Conservation (phyloP, 2,888 invertebrate genomes). For the Acheta domesticus region DNA sequence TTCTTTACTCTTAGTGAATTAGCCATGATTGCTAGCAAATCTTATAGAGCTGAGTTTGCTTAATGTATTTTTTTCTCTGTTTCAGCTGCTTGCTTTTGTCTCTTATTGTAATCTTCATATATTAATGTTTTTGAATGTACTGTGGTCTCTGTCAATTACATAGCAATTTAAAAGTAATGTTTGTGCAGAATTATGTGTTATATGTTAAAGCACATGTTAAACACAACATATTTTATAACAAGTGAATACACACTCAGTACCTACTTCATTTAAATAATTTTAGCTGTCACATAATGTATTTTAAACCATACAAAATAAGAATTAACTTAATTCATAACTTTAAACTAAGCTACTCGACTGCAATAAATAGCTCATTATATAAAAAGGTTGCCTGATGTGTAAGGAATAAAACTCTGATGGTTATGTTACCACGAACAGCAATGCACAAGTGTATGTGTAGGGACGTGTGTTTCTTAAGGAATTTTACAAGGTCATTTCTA, state of each 20-base stretch:
- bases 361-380: no score
- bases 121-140: conserved; percentile 12
- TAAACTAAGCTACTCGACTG: no score
- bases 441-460: no score
- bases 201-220: not conserved
- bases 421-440: no score
- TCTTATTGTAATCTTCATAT: conserved; percentile 11
- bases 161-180: not conserved
- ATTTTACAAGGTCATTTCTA: no score
- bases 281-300: not conserved
- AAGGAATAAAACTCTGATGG: no score
- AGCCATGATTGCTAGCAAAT: not conserved
- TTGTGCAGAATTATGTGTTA: not conserved
- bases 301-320: no score
- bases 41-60: conserved; percentile 18
- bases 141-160: not conserved
- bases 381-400: no score
- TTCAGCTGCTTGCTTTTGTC: conserved; percentile 18
- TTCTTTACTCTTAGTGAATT: conserved; percentile 3
- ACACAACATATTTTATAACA: not conserved
- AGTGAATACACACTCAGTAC: not conserved
- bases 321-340: no score
- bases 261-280: not conserved
- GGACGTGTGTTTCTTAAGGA: no score
- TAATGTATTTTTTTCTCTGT: conserved; percentile 18